Evolutionary conservation across 2,888 invertebrate species (phyloP).

Genomic region (Pammene aurita): DNA sequence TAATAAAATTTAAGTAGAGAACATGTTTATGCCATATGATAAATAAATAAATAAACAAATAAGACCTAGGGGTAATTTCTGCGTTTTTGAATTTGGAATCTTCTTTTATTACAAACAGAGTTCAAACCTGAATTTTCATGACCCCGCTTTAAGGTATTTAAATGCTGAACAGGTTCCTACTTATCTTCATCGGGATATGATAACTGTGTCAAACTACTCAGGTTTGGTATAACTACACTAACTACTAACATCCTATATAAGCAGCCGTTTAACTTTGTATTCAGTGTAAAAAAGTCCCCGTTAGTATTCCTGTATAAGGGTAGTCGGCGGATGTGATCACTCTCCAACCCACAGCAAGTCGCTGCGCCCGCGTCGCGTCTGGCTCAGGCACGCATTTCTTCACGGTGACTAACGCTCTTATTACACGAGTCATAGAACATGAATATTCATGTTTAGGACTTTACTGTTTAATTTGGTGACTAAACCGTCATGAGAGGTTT

Average conservation of each 20-base stretch:
- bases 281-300: constrained; percentile 13
- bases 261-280: constrained; percentile 1
- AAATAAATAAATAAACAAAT: too few species aligned
- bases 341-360: constrained; percentile 33
- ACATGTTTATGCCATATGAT: too few species aligned
- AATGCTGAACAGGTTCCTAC: too few species aligned
- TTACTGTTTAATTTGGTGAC: constrained; percentile 11
- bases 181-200: neutral
- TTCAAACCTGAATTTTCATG: too few species aligned
- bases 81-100: too few species aligned
- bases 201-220: constrained; percentile 13
- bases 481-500: neutral
- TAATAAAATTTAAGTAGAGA: too few species aligned
- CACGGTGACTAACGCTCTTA: constrained; percentile 36
- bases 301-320: constrained; percentile 38
- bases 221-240: constrained; percentile 19
- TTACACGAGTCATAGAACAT: constrained; percentile 26
- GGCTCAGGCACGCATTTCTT: constrained; percentile 34
- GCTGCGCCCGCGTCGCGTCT: constrained; percentile 20
- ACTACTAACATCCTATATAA: constrained; percentile 23
- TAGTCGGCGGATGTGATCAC: constrained; percentile 39
- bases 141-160: too few species aligned
- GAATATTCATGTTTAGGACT: constrained; percentile 33
- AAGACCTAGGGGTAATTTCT: too few species aligned
- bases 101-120: too few species aligned